Base-by-base conservation (phyloP, 2,797 vertebrate genomes). In the Anabacerthia variegaticeps region DNA sequence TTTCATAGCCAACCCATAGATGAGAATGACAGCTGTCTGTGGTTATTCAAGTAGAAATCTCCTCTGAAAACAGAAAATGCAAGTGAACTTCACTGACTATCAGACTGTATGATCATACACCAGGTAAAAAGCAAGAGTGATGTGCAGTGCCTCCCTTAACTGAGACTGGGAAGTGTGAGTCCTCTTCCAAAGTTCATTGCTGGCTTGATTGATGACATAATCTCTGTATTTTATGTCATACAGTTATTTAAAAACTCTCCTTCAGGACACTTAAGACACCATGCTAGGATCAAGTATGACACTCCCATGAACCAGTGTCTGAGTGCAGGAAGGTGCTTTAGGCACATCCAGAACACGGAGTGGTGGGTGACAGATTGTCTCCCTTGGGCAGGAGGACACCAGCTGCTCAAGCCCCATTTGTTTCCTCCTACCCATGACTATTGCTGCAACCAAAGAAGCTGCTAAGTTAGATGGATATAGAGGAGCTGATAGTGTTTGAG, bases 341-440 rank as follows among this genome's bases (percentile, higher is more conserved):
- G 66, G 77, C 48, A 49, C 9, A 4, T 2, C 27, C 49, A 84
- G 84, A 58, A 5, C 51, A n/a, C 2, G 19, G 23, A 68, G 34
- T 27, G 37, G 6, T 3, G 7, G 30, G 36, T 27, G 61, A 14
- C 76, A 77, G 73, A 15, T 30, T 56, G 24, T 41, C 8, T 34
- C 34, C 34, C 49, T 28, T 46, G 74, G 44, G 62, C 77, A 86
- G 55, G 34, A 73, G 41, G 28, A 73, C 39, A 65, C 28, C 69
- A 84, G 49, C 66, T 93, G 80, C 84, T 81, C 56, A 7, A 65
- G 71, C 77, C 85, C 66, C 67, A 5, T 95, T 82, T 87, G 81
- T 36, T 51, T 62, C 46, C 43, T 48, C 43, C 22, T 58, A 75
- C 27, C 52, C 75, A 18, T 21, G 27, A 9, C 49, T 75, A 68